Evolutionary conservation across 2,113 vertebrate species (phyloP), one percentile per base, ranked within the genome.

Genomic region (Pelecanus crispus): DNA sequence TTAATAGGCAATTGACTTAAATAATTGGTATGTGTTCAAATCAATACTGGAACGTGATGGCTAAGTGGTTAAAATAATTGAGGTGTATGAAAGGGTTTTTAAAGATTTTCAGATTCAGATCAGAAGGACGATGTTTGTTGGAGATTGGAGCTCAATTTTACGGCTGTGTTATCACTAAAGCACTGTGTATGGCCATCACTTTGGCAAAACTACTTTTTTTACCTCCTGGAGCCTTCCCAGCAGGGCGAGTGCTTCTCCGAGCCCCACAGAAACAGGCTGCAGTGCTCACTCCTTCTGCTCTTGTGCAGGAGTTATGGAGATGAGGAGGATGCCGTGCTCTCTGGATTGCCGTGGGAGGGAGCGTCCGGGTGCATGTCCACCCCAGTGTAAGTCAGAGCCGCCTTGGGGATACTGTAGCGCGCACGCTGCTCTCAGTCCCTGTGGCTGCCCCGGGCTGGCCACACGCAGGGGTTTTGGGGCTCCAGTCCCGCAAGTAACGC

Each of bases 1-100:
- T 97, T 97, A 97, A 97, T 95, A 97, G 96, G 86, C 93, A 66
- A 92, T 97, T 96, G 93, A 81, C 86, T 97, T 94, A 92, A 95
- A 96, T 97, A 95, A 97, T 95, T 82, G 50, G 24, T 91, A 40
- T n/a, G 66, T 38, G 72, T 90, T 95, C 86, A 44, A 78, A 95
- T 96, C 95, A 85, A 94, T 96, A 74, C 67, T 67, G 62, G 78
- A 92, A 90, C 3, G 40, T 42, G 89, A 94, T 58, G 72, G 92
- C 75, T 92, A 97, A 89, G 86, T 10, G 26, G 89, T 83, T 95
- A 89, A 97, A 96, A 88, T 96, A 96, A 96, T 91, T 65, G 86
- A 95, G 66, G 91, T 93, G 34, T 50, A 3, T 11, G 67, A 66
- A 58, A 75, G 56, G 71, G 18, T 49, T 47, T 88, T 25, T 9